Conservation (phyloP, 2,888 invertebrate species). For the Habroteleia sp. region DNA sequence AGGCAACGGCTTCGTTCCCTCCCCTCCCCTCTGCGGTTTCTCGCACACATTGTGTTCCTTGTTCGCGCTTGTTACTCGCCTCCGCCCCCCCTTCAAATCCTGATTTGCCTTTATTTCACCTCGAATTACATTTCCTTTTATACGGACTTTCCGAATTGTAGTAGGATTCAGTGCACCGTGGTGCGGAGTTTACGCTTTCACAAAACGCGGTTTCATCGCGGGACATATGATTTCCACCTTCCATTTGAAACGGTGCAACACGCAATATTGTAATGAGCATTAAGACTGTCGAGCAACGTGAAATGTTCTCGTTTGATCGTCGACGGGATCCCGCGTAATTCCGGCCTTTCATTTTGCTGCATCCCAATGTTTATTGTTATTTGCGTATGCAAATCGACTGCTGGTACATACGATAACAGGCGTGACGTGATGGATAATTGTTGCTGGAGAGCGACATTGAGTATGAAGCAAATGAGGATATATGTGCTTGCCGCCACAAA, state of each 20-base stretch:
- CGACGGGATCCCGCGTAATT: neutral
- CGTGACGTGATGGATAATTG: slow-evolving; percentile 37
- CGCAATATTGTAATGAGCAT: slow-evolving; percentile 48
- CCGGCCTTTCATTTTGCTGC: slow-evolving; percentile 35
- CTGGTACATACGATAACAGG: slow-evolving; percentile 13
- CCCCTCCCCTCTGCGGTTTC: slow-evolving; percentile 18
- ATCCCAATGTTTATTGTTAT: slow-evolving; percentile 42
- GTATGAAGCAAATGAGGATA: no score
- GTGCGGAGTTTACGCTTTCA: slow-evolving; percentile 49
- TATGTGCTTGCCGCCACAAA: no score
- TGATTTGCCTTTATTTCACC: slow-evolving; percentile 17
- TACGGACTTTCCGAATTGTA: slow-evolving; percentile 47
- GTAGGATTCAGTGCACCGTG: slow-evolving; percentile 2
- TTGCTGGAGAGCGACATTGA: no score
- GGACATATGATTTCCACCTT: slow-evolving; percentile 53
- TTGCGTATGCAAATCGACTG: slow-evolving; percentile 35
- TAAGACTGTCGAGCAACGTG: slow-evolving; percentile 13
- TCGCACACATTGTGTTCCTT: slow-evolving; percentile 45
- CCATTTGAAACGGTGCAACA: slow-evolving; percentile 38
- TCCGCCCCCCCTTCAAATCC: neutral
- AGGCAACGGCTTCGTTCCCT: slow-evolving; percentile 27
- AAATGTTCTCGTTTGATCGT: slow-evolving; percentile 14
- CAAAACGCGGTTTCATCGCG: slow-evolving; percentile 32
- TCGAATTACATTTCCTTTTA: slow-evolving; percentile 42
- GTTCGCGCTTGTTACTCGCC: slow-evolving; percentile 13